Percentiles rank a stretch among this genome's conserved stretches.
These are phyloP conservation scores for Dasyurus viverrinus DNA, from an alignment of 2,113 vertebrate species.

Conservation along the genomic window DNA sequence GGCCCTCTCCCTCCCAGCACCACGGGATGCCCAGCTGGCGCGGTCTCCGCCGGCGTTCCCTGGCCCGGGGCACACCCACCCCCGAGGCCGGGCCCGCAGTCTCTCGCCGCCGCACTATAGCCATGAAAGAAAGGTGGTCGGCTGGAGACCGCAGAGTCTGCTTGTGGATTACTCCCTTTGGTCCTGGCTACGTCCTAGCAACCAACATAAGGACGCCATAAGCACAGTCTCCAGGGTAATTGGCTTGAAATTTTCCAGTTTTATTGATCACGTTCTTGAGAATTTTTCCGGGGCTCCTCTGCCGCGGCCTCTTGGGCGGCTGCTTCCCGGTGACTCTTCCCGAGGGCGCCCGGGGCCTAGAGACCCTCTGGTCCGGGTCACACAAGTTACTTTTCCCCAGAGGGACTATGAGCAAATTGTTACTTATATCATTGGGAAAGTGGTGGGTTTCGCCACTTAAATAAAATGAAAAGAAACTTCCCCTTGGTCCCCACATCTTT, in stretches of 20 bases:
- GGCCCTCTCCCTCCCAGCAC: constrained; percentile 77
- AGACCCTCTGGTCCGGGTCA: neutral
- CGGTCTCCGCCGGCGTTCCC: constrained; percentile 82
- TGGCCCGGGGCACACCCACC: neutral
- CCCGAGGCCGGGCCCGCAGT: constrained; percentile 6
- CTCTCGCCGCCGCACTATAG: constrained; percentile 64
- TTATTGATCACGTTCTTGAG: constrained; percentile 44
- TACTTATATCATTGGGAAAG: constrained; percentile 54
- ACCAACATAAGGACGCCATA: constrained; percentile 60
- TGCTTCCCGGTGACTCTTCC: constrained; percentile 50
- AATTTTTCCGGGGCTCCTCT: constrained; percentile 58
- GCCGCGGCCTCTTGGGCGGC: constrained; percentile 58
- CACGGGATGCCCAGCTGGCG: constrained; percentile 71
- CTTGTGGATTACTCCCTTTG: constrained; percentile 38
- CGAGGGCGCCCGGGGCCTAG: constrained; percentile 39
- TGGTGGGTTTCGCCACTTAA: constrained; percentile 65
- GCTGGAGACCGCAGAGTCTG: constrained; percentile 77
- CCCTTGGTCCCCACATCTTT: constrained; percentile 13
- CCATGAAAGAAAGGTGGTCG: constrained; percentile 73
- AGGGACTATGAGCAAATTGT: constrained; percentile 49
- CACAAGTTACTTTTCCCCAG: constrained; percentile 46
- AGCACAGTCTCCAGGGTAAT: constrained; percentile 75
- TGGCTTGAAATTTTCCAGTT: constrained; percentile 49
- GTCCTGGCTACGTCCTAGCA: constrained; percentile 66
- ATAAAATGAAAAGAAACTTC: constrained; percentile 51